Percentiles rank a stretch among this genome's conserved stretches.
phyloP scores from a whole-genome alignment of 35 echinoderm and acorn worm species.

The Heliocidaris erythrogramma region DNA sequence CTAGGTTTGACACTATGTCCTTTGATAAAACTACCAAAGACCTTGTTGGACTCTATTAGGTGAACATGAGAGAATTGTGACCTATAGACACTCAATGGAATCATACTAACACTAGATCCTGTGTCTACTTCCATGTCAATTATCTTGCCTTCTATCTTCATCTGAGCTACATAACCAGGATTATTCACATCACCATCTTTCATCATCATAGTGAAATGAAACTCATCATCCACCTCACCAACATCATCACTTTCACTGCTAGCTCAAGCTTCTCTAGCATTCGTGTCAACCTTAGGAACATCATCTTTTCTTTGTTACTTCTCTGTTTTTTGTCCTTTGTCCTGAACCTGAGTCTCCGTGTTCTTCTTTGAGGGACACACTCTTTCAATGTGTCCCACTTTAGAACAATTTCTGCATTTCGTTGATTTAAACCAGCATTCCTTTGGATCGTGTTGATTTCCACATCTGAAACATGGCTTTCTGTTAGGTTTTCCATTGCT shows the following conservation, averaged over 20 bases:
- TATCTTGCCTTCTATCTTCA: too few relatives aligned
- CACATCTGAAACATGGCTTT: conserved; percentile 7
- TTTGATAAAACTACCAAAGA: too few relatives aligned
- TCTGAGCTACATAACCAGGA: too few relatives aligned
- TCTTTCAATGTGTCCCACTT: background rate
- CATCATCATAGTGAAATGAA: too few relatives aligned
- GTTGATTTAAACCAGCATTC: background rate
- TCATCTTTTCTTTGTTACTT: background rate
- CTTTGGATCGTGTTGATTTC: background rate
- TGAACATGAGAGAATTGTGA: too few relatives aligned
- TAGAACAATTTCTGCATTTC: background rate
- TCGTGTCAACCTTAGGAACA: conserved; percentile 2
- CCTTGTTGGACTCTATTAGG: too few relatives aligned
- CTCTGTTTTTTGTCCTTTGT: background rate
- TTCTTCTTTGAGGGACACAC: background rate
- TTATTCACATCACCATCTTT: too few relatives aligned
- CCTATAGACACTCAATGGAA: too few relatives aligned
- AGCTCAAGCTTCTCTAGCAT: background rate
- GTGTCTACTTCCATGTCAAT: too few relatives aligned
- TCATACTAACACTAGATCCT: too few relatives aligned
- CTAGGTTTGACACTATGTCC: too few relatives aligned
- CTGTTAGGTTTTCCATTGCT: background rate
- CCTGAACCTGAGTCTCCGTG: background rate
- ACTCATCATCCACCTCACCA: too few relatives aligned
- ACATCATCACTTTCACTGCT: background rate